Percentiles rank a stretch among this genome's conserved stretches.
Conservation (phyloP, 2,797 vertebrate species). For the Sebastes nivosus region DNA sequence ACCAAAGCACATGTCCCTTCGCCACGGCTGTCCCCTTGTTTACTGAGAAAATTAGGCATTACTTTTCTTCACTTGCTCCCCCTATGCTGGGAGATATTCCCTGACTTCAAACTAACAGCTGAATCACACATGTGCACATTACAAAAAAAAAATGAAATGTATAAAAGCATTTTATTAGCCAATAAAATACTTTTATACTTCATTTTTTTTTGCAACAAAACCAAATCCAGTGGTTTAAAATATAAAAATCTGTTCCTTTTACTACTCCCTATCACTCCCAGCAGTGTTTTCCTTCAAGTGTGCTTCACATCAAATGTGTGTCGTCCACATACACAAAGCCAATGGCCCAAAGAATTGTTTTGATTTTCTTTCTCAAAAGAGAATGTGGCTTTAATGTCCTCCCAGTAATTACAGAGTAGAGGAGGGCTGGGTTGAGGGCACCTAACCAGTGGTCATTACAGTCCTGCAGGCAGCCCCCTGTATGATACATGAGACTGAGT, state of each 20-base stretch:
- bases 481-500: neutral
- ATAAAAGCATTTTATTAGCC: neutral
- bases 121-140: neutral
- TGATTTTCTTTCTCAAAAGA: constrained; percentile 24
- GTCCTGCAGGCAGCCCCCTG: constrained; percentile 26
- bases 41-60: constrained; percentile 57
- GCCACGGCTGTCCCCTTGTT: constrained; percentile 36
- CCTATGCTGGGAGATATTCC: constrained; percentile 8
- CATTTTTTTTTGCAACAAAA: neutral
- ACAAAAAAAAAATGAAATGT: neutral
- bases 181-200: constrained; percentile 19
- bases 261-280: neutral
- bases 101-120: neutral
- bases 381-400: constrained; percentile 41
- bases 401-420: constrained; percentile 53
- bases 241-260: neutral
- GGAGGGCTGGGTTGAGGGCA: constrained; percentile 31
- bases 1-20: constrained; percentile 57
- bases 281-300: neutral
- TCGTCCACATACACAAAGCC: constrained; percentile 17
- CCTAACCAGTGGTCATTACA: constrained; percentile 57
- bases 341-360: constrained; percentile 19
- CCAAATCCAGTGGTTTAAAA: neutral
- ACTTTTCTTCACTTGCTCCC: constrained; percentile 35
- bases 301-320: constrained; percentile 3